These are phyloP conservation scores for Gorilla gorilla DNA, from an alignment of 2,113 vertebrate species.

Conservation along the genomic window DNA sequence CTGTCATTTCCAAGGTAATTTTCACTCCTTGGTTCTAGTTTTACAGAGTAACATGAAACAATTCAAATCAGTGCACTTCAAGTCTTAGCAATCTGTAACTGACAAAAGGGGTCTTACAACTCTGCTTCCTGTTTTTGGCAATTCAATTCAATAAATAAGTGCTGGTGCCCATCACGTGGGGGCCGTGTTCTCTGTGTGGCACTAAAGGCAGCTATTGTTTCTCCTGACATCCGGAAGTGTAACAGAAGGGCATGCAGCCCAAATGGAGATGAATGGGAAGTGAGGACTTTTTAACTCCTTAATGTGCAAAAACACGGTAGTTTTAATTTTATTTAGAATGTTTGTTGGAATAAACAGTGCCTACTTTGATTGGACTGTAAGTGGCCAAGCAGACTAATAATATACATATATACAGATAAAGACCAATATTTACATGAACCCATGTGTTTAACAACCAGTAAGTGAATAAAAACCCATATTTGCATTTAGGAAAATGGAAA, in stretches of 20 bases:
- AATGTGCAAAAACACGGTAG: neutral
- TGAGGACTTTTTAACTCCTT: conserved; percentile 48
- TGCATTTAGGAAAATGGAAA: neutral
- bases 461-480: neutral
- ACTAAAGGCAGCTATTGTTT: conserved; percentile 57
- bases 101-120: conserved; percentile 46
- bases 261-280: conserved; percentile 22
- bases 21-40: conserved; percentile 30
- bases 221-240: conserved; percentile 37
- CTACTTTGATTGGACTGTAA: neutral
- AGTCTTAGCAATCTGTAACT: conserved; percentile 11
- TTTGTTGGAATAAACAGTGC: neutral
- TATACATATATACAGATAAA: neutral
- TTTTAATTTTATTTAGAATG: conserved; percentile 44
- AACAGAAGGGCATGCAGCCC: neutral
- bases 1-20: neutral
- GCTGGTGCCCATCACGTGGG: neutral
- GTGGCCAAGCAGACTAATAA: neutral
- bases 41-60: conserved; percentile 5
- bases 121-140: conserved; percentile 55
- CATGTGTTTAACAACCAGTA: neutral
- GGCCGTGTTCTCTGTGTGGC: neutral
- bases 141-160: neutral
- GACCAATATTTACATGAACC: neutral
- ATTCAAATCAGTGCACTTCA: neutral